phyloP scores from a whole-genome alignment of 2,113 vertebrate genomes.

The Cavia porcellus region DNA sequence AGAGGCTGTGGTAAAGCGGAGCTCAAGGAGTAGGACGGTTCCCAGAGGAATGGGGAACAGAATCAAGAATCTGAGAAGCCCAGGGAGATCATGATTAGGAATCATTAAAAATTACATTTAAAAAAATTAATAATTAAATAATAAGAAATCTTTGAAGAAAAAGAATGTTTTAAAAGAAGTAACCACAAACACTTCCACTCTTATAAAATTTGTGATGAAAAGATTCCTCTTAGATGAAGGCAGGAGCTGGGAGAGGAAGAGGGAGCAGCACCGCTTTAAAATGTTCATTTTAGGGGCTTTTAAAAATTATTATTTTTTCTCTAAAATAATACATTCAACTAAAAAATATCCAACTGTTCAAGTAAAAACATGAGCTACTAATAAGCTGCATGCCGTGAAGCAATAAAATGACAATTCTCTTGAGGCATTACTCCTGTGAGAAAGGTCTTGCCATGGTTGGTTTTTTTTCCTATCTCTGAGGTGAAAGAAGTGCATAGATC shows the following conservation, averaged over 20 bases:
- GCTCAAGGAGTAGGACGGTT: background rate
- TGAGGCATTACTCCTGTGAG: background rate
- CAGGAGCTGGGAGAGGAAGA: background rate
- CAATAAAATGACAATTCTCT: background rate
- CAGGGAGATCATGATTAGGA: background rate
- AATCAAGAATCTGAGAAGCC: background rate
- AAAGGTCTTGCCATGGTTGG: background rate
- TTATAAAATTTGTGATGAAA: background rate
- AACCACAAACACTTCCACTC: background rate
- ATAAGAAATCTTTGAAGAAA: background rate
- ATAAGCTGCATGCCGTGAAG: background rate
- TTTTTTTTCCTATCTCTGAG: background rate
- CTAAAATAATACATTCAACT: background rate
- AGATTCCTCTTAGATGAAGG: background rate
- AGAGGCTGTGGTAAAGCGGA: background rate
- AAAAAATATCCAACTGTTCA: background rate
- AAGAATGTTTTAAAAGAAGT: background rate
- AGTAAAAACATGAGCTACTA: background rate
- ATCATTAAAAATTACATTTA: background rate
- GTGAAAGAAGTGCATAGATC: background rate
- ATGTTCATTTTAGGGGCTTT: background rate
- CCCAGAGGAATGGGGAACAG: background rate
- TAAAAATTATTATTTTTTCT: background rate
- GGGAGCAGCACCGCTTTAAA: background rate
- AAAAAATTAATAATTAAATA: background rate